phyloP scores from a whole-genome alignment of 1,140 invertebrate genomes.

The Metaphire vulgaris region DNA sequence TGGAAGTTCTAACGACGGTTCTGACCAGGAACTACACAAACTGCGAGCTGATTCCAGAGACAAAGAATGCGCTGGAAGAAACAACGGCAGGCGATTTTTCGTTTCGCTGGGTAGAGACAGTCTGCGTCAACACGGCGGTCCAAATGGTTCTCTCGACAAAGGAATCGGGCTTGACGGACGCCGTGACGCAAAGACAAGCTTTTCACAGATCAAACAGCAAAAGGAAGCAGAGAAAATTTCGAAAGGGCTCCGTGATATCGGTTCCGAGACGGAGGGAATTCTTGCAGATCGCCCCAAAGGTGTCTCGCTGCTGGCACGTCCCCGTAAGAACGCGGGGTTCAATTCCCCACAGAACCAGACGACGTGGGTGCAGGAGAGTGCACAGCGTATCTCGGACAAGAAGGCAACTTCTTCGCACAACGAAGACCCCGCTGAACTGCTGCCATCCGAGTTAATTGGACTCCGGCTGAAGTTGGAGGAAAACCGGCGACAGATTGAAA shows the following conservation, averaged over 20 bases:
- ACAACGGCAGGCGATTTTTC: slow-evolving; percentile 28
- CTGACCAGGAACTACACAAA: slow-evolving; percentile 48
- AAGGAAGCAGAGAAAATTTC: slow-evolving; percentile 31
- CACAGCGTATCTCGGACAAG: slow-evolving; percentile 1
- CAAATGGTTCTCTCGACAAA: too few relatives aligned
- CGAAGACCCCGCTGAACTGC: neutral
- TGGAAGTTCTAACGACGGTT: slow-evolving; percentile 45
- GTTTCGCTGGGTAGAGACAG: too few relatives aligned
- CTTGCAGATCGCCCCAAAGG: neutral
- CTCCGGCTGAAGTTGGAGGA: slow-evolving; percentile 74
- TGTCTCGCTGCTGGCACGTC: neutral
- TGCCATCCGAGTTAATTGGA: slow-evolving; percentile 62
- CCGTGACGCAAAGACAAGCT: slow-evolving; percentile 37
- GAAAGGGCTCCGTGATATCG: neutral
- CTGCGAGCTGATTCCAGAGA: slow-evolving; percentile 38
- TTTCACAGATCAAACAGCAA: slow-evolving; percentile 43
- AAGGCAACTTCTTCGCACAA: too few relatives aligned
- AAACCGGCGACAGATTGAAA: slow-evolving; percentile 72
- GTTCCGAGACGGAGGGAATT: neutral
- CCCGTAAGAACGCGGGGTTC: neutral
- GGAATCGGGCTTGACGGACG: too few relatives aligned
- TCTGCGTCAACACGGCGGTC: too few relatives aligned
- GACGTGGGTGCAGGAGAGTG: neutral
- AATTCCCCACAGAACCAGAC: neutral
- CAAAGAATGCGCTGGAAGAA: slow-evolving; percentile 34